Evolutionary conservation across 2,113 vertebrate genomes (phyloP).

Genomic region (Platycercus adscitus): DNA sequence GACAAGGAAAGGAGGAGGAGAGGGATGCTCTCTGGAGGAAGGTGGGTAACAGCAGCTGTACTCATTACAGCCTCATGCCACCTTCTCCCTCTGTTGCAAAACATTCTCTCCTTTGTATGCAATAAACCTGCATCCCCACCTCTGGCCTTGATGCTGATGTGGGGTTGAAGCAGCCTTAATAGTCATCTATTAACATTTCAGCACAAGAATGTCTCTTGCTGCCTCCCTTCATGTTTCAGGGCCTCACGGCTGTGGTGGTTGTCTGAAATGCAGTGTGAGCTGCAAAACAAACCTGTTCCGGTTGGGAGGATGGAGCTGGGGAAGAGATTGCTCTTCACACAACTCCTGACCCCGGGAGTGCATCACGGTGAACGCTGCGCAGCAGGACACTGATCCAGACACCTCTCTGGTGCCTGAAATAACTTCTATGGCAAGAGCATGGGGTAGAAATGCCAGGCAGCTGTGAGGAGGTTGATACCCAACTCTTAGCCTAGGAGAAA

Average conservation of each 20-base stretch:
- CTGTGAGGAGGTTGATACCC: background rate
- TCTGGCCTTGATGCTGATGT: background rate
- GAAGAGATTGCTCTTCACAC: background rate
- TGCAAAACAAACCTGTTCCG: background rate
- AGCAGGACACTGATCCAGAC: background rate
- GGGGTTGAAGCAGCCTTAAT: background rate
- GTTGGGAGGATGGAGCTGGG: background rate
- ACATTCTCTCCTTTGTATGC: background rate
- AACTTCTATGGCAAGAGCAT: background rate
- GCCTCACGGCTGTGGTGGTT: background rate
- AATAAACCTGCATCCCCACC: background rate
- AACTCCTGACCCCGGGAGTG: background rate
- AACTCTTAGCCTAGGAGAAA: background rate
- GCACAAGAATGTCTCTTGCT: background rate
- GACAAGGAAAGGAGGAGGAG: background rate
- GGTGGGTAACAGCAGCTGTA: background rate
- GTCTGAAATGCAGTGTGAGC: background rate
- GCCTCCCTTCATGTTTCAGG: background rate
- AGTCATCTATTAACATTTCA: background rate
- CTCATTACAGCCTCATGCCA: background rate
- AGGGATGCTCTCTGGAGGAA: background rate
- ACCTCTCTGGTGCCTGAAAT: accelerated
- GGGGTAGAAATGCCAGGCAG: background rate
- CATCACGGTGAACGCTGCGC: background rate
- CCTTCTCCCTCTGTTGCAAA: background rate